A percentile compares a stretch with the other conserved stretches of the same genome.
Evolutionary conservation across 2,797 vertebrate species (phyloP).

Genomic region (Acanthurus lineatus): DNA sequence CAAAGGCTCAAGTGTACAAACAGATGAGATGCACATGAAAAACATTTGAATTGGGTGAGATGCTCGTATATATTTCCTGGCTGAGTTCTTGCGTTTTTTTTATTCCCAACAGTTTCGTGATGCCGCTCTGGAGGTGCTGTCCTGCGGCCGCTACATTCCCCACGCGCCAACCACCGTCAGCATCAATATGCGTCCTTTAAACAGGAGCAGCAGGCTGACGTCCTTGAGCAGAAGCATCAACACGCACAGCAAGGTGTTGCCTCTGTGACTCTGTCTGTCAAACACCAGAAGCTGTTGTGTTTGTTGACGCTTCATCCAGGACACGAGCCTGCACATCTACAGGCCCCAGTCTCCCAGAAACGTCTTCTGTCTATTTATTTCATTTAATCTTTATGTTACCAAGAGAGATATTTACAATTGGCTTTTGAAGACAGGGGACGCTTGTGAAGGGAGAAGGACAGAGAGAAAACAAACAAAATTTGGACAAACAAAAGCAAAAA

Average conservation of each 20-base stretch:
- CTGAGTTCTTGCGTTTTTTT: neutral
- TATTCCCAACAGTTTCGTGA: constrained; percentile 75
- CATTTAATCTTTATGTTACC: too few relatives aligned
- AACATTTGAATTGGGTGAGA: neutral
- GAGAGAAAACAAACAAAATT: too few relatives aligned
- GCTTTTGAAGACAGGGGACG: too few relatives aligned
- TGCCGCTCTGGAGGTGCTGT: constrained; percentile 78
- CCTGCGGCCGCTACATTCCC: constrained; percentile 77
- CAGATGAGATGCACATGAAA: neutral
- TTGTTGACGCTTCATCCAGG: constrained; percentile 23
- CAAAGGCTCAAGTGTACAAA: neutral
- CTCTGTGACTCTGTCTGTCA: constrained; percentile 69
- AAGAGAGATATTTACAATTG: too few relatives aligned
- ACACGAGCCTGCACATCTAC: constrained; percentile 38
- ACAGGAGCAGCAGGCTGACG: constrained; percentile 38
- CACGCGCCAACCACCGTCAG: constrained; percentile 33
- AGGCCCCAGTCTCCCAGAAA: constrained; percentile 24
- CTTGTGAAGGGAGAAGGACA: too few relatives aligned
- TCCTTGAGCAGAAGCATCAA: constrained; percentile 48
- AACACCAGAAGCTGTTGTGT: constrained; percentile 35
- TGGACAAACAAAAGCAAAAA: too few relatives aligned
- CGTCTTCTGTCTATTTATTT: neutral
- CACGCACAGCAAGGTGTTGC: constrained; percentile 73
- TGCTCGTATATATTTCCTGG: too few relatives aligned
- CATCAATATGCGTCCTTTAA: constrained; percentile 67